Evolutionary conservation across 92 coral and sea anemone species (phyloP), one percentile per base, ranked within the genome.

Genomic region (Desmophyllum pertusum): DNA sequence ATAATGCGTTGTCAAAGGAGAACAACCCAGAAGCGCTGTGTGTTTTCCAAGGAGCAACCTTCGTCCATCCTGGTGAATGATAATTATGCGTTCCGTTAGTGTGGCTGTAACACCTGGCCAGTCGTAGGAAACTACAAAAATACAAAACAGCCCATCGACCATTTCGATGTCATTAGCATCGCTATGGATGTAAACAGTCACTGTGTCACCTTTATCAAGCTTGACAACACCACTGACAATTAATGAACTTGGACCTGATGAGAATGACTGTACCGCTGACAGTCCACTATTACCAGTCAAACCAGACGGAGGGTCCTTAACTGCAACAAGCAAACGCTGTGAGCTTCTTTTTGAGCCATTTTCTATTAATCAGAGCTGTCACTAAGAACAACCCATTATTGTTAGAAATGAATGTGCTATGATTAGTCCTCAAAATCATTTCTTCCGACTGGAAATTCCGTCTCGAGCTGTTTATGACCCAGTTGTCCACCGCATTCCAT

Each of bases 51-150:
- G 31, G n/a, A 1, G 80, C 75, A 6, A 89, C 11, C 45, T 80
- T 75, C 43, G 74, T 85, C 92, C 89, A 85, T 18, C 84, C 89
- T 27, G 76, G 10, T 0, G 15, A 65, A 4, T n/a, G 6, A 89
- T 53, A 52, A 48, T 18, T 35, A 66, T 46, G 17, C 33, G 13
- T 8, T 36, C 41, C 17, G 43, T 57, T 6, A 89, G 80, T 57
- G 89, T 66, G 27, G 88, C 87, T 80, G 84, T 72, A 66, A 89
- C 76, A 46, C 92, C 92, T 33, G 92, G 92, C 92, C 92, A 89
- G 78, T 89, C 89, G 30, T 80, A 74, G 37, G 86, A 36, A 18
- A 85, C 69, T 87, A 85, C 43, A 30, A 75, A 31, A 70, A 89
- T 84, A 36, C 89, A 50, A 63, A 89, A 70, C 10, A 73, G 81